Percentiles rank a stretch among this genome's conserved stretches.
Conservation (phyloP, 2,113 vertebrate species). For the Hirundichthys speculiger region DNA sequence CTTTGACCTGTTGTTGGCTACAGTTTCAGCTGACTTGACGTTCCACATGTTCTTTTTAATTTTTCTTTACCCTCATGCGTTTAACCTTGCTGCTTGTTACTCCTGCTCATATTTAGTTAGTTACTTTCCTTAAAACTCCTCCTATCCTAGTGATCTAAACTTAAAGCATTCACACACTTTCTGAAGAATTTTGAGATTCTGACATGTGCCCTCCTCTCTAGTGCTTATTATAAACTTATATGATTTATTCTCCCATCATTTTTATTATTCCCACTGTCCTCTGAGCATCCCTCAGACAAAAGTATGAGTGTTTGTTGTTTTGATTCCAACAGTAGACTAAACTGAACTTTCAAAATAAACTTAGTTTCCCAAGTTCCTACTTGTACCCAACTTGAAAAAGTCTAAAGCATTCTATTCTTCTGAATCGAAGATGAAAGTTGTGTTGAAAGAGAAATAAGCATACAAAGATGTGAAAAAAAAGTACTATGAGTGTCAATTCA, state of each 20-base stretch:
- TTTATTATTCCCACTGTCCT: constrained; percentile 52
- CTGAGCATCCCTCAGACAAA: constrained; percentile 7
- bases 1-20: background rate
- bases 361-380: no score
- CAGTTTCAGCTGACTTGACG: constrained; percentile 17
- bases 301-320: constrained; percentile 14
- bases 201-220: constrained; percentile 34
- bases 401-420: constrained; percentile 28
- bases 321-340: constrained; percentile 29
- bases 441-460: background rate
- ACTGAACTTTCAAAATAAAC: no score
- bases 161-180: constrained; percentile 12
- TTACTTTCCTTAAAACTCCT: constrained; percentile 3
- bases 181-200: background rate
- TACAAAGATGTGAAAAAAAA: no score
- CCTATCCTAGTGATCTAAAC: constrained; percentile 30
- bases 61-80: constrained; percentile 8
- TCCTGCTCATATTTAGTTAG: constrained; percentile 6
- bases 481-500: no score
- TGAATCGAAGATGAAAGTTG: constrained; percentile 19
- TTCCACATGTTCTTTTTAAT: constrained; percentile 25
- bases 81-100: background rate
- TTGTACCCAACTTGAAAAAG: constrained; percentile 24
- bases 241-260: constrained; percentile 42
- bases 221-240: constrained; percentile 33